Conservation (phyloP, 1,140 invertebrate species). For the Aphis craccivora region DNA sequence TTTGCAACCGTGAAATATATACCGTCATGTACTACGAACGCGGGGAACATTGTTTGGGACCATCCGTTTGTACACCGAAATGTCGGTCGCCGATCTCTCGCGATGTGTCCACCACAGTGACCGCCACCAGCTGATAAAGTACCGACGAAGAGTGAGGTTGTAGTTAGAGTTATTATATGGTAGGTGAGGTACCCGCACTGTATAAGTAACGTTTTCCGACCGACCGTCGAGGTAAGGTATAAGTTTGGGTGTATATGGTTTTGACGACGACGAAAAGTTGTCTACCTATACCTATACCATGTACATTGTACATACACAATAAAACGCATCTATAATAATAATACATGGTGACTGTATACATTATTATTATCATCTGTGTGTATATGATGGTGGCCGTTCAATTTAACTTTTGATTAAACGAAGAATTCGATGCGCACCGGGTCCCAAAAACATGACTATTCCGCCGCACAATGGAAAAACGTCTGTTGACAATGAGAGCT, state of each 20-base stretch:
- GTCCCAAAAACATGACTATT: neutral
- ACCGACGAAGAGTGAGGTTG: too few species aligned
- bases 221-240: neutral
- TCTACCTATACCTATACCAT: too few species aligned
- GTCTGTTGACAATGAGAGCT: neutral
- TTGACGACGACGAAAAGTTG: neutral
- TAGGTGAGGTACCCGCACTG: neutral
- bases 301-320: too few species aligned
- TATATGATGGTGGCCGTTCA: neutral
- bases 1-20: neutral
- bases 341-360: too few species aligned
- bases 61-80: neutral
- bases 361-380: neutral
- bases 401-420: slow-evolving; percentile 11
- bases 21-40: neutral
- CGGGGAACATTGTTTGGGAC: neutral
- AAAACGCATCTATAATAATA: neutral
- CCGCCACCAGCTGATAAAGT: neutral
- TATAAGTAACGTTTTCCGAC: neutral
- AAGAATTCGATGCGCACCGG: neutral
- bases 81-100: neutral
- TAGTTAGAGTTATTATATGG: neutral
- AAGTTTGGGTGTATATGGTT: too few species aligned
- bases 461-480: neutral
- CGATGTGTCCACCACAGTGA: neutral